Conservation (phyloP, 2,888 invertebrate species). For the Pyrgus malvae region DNA sequence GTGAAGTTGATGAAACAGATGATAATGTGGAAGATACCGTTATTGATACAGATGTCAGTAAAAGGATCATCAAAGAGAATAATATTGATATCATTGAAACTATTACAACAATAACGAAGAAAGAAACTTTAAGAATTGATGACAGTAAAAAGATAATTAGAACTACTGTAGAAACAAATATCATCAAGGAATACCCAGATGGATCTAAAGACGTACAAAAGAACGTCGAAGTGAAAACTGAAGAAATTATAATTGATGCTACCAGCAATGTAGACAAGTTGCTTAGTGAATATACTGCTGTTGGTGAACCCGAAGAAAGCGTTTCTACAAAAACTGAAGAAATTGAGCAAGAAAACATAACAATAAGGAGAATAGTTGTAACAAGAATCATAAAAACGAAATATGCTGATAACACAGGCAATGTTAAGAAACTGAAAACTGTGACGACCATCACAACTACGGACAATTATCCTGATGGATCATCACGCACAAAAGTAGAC, state of each 20-base stretch:
- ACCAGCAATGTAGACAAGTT: slow-evolving; percentile 59
- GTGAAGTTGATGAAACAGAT: slow-evolving; percentile 60
- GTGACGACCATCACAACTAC: slow-evolving; percentile 62
- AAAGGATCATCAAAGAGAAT: slow-evolving; percentile 66
- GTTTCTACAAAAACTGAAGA: slow-evolving; percentile 60
- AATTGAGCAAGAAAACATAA: slow-evolving; percentile 48
- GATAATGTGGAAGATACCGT: slow-evolving; percentile 70
- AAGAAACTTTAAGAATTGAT: slow-evolving; percentile 62
- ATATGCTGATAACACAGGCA: slow-evolving; percentile 54
- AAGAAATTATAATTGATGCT: slow-evolving; percentile 57
- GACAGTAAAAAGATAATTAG: slow-evolving; percentile 62
- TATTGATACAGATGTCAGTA: slow-evolving; percentile 76
- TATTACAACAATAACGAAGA: slow-evolving; percentile 67
- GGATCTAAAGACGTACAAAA: slow-evolving; percentile 66
- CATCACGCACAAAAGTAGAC: slow-evolving; percentile 65
- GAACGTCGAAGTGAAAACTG: slow-evolving; percentile 69
- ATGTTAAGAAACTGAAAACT: slow-evolving; percentile 63
- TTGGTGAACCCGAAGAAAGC: slow-evolving; percentile 62
- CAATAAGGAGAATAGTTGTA: slow-evolving; percentile 58
- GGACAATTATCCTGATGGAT: slow-evolving; percentile 73
- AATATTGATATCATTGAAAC: slow-evolving; percentile 71
- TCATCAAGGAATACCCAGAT: slow-evolving; percentile 70
- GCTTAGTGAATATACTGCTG: slow-evolving; percentile 47
- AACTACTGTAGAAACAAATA: slow-evolving; percentile 69
- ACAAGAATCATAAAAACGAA: slow-evolving; percentile 61